Percentiles rank a stretch among this genome's conserved stretches.
phyloP scores from a whole-genome alignment of 2,888 invertebrate genomes.

The Sclerodermus sp. region DNA sequence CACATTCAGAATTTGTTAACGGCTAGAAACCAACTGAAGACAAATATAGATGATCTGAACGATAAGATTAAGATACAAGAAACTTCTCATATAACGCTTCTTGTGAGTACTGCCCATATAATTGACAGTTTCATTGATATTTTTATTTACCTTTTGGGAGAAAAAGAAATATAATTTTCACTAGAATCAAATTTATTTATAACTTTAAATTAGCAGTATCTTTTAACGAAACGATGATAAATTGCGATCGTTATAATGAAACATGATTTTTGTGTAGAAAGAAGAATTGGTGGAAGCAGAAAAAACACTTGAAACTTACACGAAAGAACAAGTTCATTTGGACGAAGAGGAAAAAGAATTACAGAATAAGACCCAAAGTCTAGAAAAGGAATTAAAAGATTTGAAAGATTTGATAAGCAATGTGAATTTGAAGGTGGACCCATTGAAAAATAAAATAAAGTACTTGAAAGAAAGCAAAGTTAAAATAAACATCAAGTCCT shows the following conservation, averaged over 20 bases:
- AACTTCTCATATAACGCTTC: conserved; percentile 28
- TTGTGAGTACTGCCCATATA: conserved; percentile 32
- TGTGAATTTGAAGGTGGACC: conserved; percentile 32
- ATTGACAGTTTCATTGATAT: no score
- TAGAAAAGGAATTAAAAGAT: conserved; percentile 44
- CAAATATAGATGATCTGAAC: conserved; percentile 33
- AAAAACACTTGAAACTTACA: conserved; percentile 28
- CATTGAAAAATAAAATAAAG: conserved; percentile 54
- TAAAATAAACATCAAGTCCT: conserved; percentile 26
- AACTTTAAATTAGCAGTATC: no score
- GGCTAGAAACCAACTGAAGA: conserved; percentile 28
- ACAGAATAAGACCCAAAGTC: conserved; percentile 54
- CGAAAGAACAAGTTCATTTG: conserved; percentile 34
- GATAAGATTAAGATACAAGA: conserved; percentile 34
- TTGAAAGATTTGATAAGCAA: conserved; percentile 26
- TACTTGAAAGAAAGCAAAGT: conserved; percentile 55
- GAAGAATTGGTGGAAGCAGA: conserved; percentile 57
- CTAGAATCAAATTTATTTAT: no score
- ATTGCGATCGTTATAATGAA: no score
- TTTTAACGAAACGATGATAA: no score
- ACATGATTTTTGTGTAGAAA: conserved; percentile 38
- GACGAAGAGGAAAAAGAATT: conserved; percentile 47
- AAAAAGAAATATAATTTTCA: no score
- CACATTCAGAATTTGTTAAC: no score
- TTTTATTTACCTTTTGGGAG: no score